These are phyloP conservation scores for Scaptomyza parva DNA, from an alignment of 2,888 invertebrate genomes.

Conservation along the genomic window DNA sequence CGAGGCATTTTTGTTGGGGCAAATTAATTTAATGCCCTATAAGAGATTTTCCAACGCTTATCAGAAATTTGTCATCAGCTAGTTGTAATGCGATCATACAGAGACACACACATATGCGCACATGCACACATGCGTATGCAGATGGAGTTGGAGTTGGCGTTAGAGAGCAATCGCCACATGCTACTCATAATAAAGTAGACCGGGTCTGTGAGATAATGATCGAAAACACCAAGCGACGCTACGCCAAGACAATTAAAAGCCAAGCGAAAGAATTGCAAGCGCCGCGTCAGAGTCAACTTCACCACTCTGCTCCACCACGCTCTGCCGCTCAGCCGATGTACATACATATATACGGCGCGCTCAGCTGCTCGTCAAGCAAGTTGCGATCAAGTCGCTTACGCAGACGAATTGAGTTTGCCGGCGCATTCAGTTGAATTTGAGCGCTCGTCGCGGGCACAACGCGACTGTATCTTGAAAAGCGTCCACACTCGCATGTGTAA, in stretches of 20 bases:
- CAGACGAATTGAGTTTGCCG: conserved; percentile 54
- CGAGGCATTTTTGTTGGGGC: conserved; percentile 52
- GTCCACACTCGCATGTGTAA: conserved; percentile 39
- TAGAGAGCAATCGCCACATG: conserved; percentile 45
- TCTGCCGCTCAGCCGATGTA: conserved; percentile 20
- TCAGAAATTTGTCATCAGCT: conserved; percentile 77
- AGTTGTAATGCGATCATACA: conserved; percentile 64
- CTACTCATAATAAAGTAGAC: conserved; percentile 74
- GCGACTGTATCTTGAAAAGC: conserved; percentile 18
- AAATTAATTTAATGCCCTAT: conserved; percentile 61
- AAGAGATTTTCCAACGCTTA: conserved; percentile 65
- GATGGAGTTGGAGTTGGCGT: conserved; percentile 27
- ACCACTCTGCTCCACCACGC: conserved; percentile 20
- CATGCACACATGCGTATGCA: not conserved
- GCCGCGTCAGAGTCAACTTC: conserved; percentile 39
- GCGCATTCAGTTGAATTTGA: conserved; percentile 66
- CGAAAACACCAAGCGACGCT: conserved; percentile 48
- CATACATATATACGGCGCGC: too few relatives aligned
- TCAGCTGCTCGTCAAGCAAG: conserved; percentile 65
- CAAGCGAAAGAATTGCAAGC: conserved; percentile 64
- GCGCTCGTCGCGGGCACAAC: conserved; percentile 67
- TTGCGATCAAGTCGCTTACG: conserved; percentile 48
- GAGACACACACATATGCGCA: conserved; percentile 14
- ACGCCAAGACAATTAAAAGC: conserved; percentile 66
- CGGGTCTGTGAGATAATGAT: conserved; percentile 48